Percentiles rank a stretch among this genome's conserved stretches.
These are phyloP conservation scores for Excalfactoria chinensis DNA, from an alignment of 2,113 vertebrate genomes.

Conservation along the genomic window DNA sequence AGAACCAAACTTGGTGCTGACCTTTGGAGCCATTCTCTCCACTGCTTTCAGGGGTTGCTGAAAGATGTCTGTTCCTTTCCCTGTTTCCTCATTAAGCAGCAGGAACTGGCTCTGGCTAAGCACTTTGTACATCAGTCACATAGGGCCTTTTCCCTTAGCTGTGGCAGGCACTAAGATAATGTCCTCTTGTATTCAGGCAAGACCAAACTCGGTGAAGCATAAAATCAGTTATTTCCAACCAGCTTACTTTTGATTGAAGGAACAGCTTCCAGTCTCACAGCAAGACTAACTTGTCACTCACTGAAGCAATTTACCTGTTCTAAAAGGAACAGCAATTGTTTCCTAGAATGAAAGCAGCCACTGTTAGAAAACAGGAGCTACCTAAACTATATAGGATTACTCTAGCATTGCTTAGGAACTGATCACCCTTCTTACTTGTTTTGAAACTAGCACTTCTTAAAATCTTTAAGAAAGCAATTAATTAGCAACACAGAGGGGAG, in stretches of 20 bases:
- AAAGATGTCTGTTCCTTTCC: not conserved
- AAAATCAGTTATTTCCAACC: constrained; percentile 82
- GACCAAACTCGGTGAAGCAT: constrained; percentile 72
- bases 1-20: not conserved
- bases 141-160: not conserved
- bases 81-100: not conserved
- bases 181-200: constrained; percentile 67
- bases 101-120: not conserved
- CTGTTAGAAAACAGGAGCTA: constrained; percentile 1
- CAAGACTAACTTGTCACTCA: constrained; percentile 70
- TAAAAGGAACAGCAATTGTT: constrained; percentile 51
- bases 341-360: constrained; percentile 25
- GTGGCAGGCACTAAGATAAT: constrained; percentile 64
- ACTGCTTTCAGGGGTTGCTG: accelerated
- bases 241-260: constrained; percentile 68
- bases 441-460: not conserved
- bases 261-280: constrained; percentile 66
- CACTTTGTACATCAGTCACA: constrained; percentile 3
- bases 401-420: not conserved
- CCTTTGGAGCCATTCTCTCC: not conserved
- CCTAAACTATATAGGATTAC: not conserved
- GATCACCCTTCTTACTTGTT: not conserved
- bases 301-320: constrained; percentile 68
- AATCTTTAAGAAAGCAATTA: not conserved
- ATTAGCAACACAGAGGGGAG: not conserved